Evolutionary conservation across 2,888 invertebrate species (phyloP), one percentile per base, ranked within the genome.

Genomic region (Apamea anceps): DNA sequence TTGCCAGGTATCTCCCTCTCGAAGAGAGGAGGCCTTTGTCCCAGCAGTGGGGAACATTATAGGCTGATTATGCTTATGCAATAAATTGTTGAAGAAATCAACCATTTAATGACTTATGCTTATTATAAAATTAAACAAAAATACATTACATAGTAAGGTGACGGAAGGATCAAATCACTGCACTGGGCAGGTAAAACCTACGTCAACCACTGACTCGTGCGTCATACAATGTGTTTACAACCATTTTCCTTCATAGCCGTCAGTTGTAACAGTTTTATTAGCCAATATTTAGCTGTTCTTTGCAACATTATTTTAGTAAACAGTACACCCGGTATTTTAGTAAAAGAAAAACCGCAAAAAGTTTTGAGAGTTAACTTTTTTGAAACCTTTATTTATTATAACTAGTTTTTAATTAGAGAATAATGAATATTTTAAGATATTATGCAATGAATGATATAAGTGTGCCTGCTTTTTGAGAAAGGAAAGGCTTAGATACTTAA

Each of bases 221-320:
- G 82, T 82, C 82, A 80, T 37, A 32, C 4, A 28, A 18, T 12
- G 28, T 68, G 25, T 82, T 75, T 75, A 63, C 28, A 68, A 28
- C 37, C 13, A 70, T 70, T 80, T 80, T 76, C 62, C 68, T 76
- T 62, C 37, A 80, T n/a, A 54, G 51, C 60, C 18, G 15, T 21
- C 15, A 5, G n/a, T 10, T 28, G 37, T 63, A 68, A 65, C n/a
- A 81, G 13, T 75, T 75, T 54, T 37, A 82, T 2, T 28, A 54
- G 7, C 1, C 25, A n/a, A 42, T 82, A 13, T 54, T 81, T 32
- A 72, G 66, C 54, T 51, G 45, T 28, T 25, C 12, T 42, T 65
- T 21, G 18, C 12, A 4, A 25, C 10, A 66, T 37, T 48, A 57
- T 57, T 57, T 3, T 12, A 48, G 1, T 32, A 13, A 32, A 54